Percentiles rank a stretch among this genome's conserved stretches.
phyloP scores from a whole-genome alignment of 2,888 invertebrate genomes.

The Laothoe populi region DNA sequence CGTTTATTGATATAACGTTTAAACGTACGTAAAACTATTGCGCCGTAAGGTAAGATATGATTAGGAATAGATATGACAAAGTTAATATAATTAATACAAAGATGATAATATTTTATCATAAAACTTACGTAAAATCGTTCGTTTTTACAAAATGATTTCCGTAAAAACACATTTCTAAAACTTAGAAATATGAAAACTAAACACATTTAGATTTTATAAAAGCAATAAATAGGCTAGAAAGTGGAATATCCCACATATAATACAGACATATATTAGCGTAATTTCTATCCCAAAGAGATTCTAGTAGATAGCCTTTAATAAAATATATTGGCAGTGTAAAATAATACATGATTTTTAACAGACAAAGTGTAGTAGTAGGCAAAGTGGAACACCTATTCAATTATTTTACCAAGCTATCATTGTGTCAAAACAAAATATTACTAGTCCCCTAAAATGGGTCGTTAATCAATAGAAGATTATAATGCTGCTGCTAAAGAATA shows the following conservation, averaged over 20 bases:
- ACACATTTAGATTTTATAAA: no score
- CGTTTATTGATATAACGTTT: no score
- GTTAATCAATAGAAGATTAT: background rate
- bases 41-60: no score
- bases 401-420: background rate
- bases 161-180: no score
- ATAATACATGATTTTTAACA: conserved; percentile 1
- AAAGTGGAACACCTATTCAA: background rate
- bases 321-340: conserved; percentile 7
- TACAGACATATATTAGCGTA: background rate
- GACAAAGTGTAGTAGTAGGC: background rate
- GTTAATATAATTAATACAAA: no score
- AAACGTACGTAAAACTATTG: no score
- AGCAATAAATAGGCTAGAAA: no score
- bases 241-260: background rate
- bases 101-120: no score
- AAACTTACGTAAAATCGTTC: no score
- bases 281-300: background rate
- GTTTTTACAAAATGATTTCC: no score
- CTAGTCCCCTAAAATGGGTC: background rate
- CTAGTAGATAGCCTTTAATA: background rate
- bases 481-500: background rate
- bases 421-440: background rate
- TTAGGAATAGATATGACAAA: no score
- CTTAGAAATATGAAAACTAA: no score